These are phyloP conservation scores for Cardinalis cardinalis DNA, from an alignment of 2,113 vertebrate species.

Conservation along the genomic window DNA sequence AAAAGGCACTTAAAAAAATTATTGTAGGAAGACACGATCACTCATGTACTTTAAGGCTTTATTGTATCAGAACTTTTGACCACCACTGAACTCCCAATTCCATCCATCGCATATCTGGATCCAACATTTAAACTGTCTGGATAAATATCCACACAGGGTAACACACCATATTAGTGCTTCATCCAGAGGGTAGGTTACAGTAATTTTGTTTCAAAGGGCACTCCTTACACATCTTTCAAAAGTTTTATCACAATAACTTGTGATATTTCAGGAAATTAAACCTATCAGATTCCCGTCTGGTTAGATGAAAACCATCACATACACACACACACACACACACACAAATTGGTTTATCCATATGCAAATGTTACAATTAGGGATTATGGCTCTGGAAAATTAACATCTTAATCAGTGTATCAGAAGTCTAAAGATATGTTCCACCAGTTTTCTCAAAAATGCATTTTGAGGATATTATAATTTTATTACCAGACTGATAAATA, in stretches of 20 bases:
- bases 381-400: not conserved
- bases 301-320: not conserved
- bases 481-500: slow-evolving; percentile 39
- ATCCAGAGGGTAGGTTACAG: not conserved
- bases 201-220: not conserved
- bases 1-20: not conserved
- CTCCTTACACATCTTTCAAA: not conserved
- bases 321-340: no score
- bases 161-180: not conserved
- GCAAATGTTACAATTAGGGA: not conserved
- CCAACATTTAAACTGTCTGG: not conserved
- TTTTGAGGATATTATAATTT: not conserved
- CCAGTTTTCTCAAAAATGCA: not conserved
- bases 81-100: not conserved
- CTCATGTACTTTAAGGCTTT: not conserved
- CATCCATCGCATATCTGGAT: not conserved
- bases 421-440: not conserved
- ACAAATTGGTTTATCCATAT: not conserved
- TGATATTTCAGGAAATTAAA: slow-evolving; percentile 31
- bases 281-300: not conserved
- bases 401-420: not conserved
- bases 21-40: not conserved
- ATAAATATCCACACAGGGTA: not conserved
- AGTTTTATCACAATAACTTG: not conserved
- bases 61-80: not conserved